Evolutionary conservation across 2,113 vertebrate genomes (phyloP).

Genomic region (Limnothrissa miodon): DNA sequence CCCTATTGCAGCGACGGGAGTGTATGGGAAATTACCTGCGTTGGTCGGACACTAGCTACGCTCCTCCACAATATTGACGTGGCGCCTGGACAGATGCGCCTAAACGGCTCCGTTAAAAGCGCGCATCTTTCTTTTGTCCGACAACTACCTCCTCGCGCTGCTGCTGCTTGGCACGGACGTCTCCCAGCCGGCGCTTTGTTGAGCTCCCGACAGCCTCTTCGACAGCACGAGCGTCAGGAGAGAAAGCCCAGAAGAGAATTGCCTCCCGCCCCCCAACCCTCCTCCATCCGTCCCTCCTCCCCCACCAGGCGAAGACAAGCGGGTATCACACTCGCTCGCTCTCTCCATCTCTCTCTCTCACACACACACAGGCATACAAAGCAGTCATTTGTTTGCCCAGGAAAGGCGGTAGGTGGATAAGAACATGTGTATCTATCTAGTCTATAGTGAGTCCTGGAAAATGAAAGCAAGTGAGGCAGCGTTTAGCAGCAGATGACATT

Average conservation of each 20-base stretch:
- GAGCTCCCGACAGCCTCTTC: neutral
- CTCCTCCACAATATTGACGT: neutral
- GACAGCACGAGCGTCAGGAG: neutral
- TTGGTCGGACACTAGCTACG: neutral
- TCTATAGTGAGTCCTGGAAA: neutral
- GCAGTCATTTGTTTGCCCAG: neutral
- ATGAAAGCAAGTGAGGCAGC: too few species aligned
- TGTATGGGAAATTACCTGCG: neutral
- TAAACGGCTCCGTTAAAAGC: neutral
- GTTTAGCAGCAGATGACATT: neutral
- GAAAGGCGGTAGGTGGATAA: neutral
- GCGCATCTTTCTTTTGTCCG: slow-evolving; percentile 3
- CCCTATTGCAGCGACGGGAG: neutral
- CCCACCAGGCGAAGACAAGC: neutral
- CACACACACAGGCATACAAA: neutral
- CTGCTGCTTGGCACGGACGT: neutral
- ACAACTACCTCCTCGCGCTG: neutral
- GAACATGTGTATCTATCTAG: neutral
- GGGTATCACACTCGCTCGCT: neutral
- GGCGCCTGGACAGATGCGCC: neutral
- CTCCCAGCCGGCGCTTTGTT: neutral
- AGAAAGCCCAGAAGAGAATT: neutral
- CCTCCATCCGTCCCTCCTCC: neutral
- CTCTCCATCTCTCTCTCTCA: neutral
- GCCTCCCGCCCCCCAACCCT: neutral